A percentile compares a stretch with the other conserved stretches of the same genome.
phyloP scores from a whole-genome alignment of 1,140 invertebrate species.

The Cephus cinctus region DNA sequence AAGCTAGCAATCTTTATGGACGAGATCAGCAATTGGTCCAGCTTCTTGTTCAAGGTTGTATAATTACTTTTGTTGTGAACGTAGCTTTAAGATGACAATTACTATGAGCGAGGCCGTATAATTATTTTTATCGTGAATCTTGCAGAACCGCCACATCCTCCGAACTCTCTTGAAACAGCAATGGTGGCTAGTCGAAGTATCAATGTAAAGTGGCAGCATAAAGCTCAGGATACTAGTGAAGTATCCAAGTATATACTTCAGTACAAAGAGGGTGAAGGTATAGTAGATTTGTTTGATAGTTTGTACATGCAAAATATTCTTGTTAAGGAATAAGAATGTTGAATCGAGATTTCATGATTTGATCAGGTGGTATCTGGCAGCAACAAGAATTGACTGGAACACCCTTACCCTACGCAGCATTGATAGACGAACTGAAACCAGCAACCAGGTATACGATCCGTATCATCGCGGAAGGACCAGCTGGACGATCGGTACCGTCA shows the following conservation, averaged over 20 bases:
- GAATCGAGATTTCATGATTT: not conserved
- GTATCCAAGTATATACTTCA: slow-evolving; percentile 76
- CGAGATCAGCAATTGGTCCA: slow-evolving; percentile 80
- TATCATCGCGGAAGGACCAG: slow-evolving; percentile 74
- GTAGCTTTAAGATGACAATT: slow-evolving; percentile 2
- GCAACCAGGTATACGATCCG: slow-evolving; percentile 75
- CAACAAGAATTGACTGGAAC: slow-evolving; percentile 66
- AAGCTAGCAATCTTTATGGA: slow-evolving; percentile 79
- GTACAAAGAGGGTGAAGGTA: slow-evolving; percentile 66
- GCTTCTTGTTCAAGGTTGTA: slow-evolving; percentile 74
- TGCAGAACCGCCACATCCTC: slow-evolving; percentile 71
- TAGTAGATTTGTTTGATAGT: slow-evolving; percentile 13
- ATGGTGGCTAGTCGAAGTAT: slow-evolving; percentile 71
- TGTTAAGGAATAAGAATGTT: not conserved
- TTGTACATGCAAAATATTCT: not conserved
- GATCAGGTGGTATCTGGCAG: slow-evolving; percentile 62
- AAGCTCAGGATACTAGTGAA: slow-evolving; percentile 64
- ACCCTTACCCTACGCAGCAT: slow-evolving; percentile 60
- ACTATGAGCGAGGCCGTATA: not conserved
- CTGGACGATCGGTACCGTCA: slow-evolving; percentile 72
- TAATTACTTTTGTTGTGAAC: slow-evolving; percentile 14
- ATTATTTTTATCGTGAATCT: slow-evolving; percentile 21
- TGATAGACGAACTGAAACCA: slow-evolving; percentile 73
- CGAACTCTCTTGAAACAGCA: slow-evolving; percentile 66
- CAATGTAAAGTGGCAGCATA: slow-evolving; percentile 76